Evolutionary conservation across 35 echinoderm and acorn worm genomes (phyloP).

Genomic region (Chiridota heheva): DNA sequence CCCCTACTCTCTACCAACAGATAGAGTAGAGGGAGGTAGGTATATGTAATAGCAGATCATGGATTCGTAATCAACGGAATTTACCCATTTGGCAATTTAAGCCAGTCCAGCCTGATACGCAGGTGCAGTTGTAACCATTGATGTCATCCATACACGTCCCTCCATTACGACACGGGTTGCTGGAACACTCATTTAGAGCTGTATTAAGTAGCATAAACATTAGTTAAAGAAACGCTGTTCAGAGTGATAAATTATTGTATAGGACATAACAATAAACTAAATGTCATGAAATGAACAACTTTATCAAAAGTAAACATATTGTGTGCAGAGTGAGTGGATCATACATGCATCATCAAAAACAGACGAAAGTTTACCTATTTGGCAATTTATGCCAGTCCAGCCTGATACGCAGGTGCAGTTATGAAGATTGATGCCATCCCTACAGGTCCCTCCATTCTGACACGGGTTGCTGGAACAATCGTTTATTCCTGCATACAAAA

Average conservation of each 20-base stretch:
- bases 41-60: too few species aligned
- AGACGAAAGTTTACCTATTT: conserved; percentile 13
- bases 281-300: too few species aligned
- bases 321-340: too few species aligned
- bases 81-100: conserved; percentile 54
- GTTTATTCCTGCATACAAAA: conserved; percentile 15
- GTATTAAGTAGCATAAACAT: too few species aligned
- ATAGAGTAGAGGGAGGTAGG: too few species aligned
- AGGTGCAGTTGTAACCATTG: conserved; percentile 30
- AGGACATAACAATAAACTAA: too few species aligned
- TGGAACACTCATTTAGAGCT: conserved; percentile 72
- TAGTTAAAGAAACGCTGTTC: too few species aligned
- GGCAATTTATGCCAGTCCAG: conserved; percentile 49
- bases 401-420: conserved; percentile 56
- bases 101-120: conserved; percentile 62
- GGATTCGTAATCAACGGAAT: too few species aligned
- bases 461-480: conserved; percentile 67
- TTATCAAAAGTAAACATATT: too few species aligned
- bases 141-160: conserved; percentile 58
- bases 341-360: too few species aligned
- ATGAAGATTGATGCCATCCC: conserved; percentile 59
- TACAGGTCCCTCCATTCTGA: conserved; percentile 57
- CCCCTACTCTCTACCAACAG: too few species aligned
- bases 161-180: conserved; percentile 73
- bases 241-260: too few species aligned